Conservation (phyloP, 1,140 invertebrate species). For the Lanistes nyassanus region DNA sequence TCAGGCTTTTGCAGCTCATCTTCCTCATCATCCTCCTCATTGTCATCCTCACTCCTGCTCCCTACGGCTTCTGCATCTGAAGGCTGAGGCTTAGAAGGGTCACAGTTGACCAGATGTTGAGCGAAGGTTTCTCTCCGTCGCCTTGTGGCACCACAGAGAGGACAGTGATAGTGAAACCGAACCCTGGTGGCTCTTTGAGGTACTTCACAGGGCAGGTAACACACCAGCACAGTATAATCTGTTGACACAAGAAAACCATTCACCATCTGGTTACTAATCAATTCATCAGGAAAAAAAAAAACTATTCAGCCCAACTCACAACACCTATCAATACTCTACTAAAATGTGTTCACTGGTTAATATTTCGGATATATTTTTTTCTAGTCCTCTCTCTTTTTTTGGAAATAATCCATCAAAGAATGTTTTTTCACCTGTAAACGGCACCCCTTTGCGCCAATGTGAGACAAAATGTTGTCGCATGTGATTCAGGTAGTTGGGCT, state of each 20-base stretch:
- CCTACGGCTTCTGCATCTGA: background rate
- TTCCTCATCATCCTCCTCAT: background rate
- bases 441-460: slow-evolving; percentile 24
- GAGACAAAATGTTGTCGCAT: slow-evolving; percentile 24
- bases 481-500: slow-evolving; percentile 24
- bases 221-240: slow-evolving; percentile 27
- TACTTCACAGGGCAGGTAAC: slow-evolving; percentile 22
- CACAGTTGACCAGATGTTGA: slow-evolving; percentile 24
- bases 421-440: slow-evolving; percentile 17
- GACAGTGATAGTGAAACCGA: slow-evolving; percentile 32
- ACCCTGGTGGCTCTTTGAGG: background rate
- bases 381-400: too few species aligned
- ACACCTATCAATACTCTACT: background rate
- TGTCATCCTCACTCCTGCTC: background rate
- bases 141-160: slow-evolving; percentile 28
- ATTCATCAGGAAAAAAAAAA: background rate
- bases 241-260: background rate
- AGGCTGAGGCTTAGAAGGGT: background rate
- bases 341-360: too few species aligned
- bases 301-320: background rate
- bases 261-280: too few species aligned
- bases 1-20: background rate
- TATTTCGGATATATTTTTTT: too few species aligned
- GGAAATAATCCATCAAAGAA: too few species aligned
- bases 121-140: slow-evolving; percentile 14